Base-by-base conservation (phyloP, 2,113 vertebrate genomes). In the Prietella phreatophila region DNA sequence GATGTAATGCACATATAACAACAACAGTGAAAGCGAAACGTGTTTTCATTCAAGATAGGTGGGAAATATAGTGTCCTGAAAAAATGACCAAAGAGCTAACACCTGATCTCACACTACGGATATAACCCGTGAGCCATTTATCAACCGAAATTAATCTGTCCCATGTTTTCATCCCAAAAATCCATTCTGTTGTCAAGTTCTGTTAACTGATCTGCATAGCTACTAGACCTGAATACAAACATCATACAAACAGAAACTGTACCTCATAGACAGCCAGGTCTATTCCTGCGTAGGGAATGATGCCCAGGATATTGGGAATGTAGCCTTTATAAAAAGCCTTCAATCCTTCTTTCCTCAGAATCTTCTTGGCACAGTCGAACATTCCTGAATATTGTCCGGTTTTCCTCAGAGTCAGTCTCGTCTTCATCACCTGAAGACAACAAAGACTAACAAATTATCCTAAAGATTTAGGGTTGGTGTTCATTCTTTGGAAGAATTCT, bases 251-350 rank as follows among this genome's bases (percentile, higher is more conserved):
- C 17, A 63, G 84, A 56, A 86, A 22, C 25, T 15, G 42, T 36
- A 42, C 98, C 97, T 99, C 98, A 89, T 99, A 99, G 84, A 99
- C 95, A 60, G 97, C 97, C 92, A 99, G 96, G 87, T 99, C 98
- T 73, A 99, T 99, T 65, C 98, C 98, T 85, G 98, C 98, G 0
- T 99, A 99, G 7, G 98, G 98, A 93, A 99, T 99, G 91, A 99
- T 99, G 87, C 98, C 98, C 86, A 99, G 89, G 86, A 99, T 97
- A 90, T 99, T 99, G 80, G 98, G 98, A 89, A 99, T 7, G 87
- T 99, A 99, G 61, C 98, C 98, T 93, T 99, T 99, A 94, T 98
- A 99, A 92, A 99, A 99, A 0, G 98, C 97, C 89, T 95, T 96
- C 80, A 97, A 63, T 7, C 98, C 97, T 94, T 99, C 98, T n/a